Percentiles rank a stretch among this genome's conserved stretches.
Conservation (phyloP, 2,797 vertebrate species). For the Somateria mollissima region DNA sequence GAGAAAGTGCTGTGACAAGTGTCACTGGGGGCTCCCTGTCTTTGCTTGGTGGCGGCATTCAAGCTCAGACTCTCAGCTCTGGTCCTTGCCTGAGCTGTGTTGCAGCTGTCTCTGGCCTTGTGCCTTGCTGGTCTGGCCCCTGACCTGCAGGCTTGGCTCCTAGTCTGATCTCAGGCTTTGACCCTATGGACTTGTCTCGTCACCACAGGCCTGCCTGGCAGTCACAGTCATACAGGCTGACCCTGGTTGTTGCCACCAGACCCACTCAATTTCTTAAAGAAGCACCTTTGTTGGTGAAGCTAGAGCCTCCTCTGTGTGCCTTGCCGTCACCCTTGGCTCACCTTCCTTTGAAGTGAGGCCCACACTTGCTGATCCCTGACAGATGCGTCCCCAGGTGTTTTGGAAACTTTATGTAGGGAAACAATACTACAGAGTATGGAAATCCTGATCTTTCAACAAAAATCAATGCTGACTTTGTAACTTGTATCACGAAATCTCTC, state of each 20-base stretch:
- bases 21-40: neutral
- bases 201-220: neutral
- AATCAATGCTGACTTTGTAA: neutral
- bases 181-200: neutral
- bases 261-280: rapidly evolving
- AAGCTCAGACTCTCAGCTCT: neutral
- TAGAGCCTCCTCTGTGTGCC: neutral
- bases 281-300: neutral
- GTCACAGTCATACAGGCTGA: neutral
- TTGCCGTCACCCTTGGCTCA: neutral
- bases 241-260: neutral
- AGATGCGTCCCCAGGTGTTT: neutral
- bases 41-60: neutral
- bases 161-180: neutral
- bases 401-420: neutral
- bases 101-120: neutral
- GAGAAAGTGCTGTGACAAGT: neutral
- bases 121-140: neutral
- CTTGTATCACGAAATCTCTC: neutral
- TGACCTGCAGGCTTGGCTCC: neutral
- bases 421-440: neutral
- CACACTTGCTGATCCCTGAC: neutral
- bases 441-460: neutral
- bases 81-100: neutral
- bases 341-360: neutral